These are phyloP conservation scores for Alviniconcha marisindica DNA, from an alignment of 1,140 invertebrate genomes.

Conservation along the genomic window DNA sequence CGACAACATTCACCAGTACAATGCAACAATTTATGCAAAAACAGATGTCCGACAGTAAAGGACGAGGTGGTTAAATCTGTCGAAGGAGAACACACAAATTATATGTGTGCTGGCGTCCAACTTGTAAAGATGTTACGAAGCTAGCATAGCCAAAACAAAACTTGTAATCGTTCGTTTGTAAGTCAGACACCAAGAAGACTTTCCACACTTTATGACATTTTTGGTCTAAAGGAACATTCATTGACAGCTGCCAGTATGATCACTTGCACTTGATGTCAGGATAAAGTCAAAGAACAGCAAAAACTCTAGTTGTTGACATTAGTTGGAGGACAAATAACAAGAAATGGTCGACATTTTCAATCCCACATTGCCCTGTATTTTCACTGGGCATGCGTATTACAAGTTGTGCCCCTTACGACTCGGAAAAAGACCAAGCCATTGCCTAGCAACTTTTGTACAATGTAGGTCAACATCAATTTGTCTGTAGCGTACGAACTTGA, in stretches of 20 bases:
- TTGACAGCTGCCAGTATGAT: no score
- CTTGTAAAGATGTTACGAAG: no score
- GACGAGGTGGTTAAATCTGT: no score
- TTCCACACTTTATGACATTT: no score
- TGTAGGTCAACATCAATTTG: constrained; percentile 8
- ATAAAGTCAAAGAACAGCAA: background rate
- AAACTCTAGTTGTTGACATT: background rate
- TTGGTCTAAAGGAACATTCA: no score
- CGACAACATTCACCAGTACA: background rate
- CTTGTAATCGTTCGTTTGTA: background rate
- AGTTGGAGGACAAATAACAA: constrained; percentile 25
- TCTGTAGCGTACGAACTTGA: background rate
- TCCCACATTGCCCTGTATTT: constrained; percentile 27
- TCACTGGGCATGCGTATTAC: constrained; percentile 34
- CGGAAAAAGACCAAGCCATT: constrained; percentile 39
- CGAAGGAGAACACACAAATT: no score
- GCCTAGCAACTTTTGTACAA: constrained; percentile 29
- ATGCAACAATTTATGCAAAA: no score
- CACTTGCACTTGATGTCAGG: no score
- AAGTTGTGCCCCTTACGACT: background rate
- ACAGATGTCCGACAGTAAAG: no score
- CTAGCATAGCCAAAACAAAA: background rate
- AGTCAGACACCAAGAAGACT: background rate
- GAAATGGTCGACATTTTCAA: constrained; percentile 26
- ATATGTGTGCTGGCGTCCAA: no score